Base-by-base conservation (phyloP, 2,113 vertebrate species). In the Cynocephalus volans region DNA sequence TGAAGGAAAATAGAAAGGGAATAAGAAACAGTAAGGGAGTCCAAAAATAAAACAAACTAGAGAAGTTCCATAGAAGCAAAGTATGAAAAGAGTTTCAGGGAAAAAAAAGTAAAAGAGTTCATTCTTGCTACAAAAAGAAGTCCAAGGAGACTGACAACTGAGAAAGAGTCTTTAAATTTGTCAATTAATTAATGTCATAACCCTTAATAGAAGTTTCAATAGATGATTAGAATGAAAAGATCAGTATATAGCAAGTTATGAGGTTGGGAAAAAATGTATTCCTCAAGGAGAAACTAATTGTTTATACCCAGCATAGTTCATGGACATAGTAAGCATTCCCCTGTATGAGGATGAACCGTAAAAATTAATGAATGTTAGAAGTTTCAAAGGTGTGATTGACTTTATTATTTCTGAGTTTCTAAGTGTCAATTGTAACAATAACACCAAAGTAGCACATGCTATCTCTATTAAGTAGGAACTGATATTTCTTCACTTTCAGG, bases 141-240 rank as follows among this genome's bases (percentile, higher is more conserved):
- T 58, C 5, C 15, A 54, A 36, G 45, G 14, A 79, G 15, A 72
- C 3, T 72, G 45, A 62, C 2, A 31, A 70, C 7, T 86, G 14
- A 81, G 41, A 73, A 52, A 58, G 3, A 17, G 2, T 50, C 9
- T 41, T 93, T 81, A n/a, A 70, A 33, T 56, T 60, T 41, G 4
- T 33, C 26, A 85, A 36, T n/a, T 81, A 84, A 2, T 60, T 75
- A 72, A 87, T 36, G 26, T 65, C 60, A 1, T 64, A 45, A 33
- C 17, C 24, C 70, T 2, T 65, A 28, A 90, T 1, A 73, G 26
- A 93, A n/a, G 0, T 84, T 60, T 79, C 48, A 48, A 17, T 72
- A 67, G 31, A 28, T 77, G 31, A 83, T 79, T 41, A 89, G 50
- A 64, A 90, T 85, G 33, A 96, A 93, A 89, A 85, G 45, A 56